Base-by-base conservation (phyloP, 2,888 invertebrate species). In the Leptinotarsa juncta region DNA sequence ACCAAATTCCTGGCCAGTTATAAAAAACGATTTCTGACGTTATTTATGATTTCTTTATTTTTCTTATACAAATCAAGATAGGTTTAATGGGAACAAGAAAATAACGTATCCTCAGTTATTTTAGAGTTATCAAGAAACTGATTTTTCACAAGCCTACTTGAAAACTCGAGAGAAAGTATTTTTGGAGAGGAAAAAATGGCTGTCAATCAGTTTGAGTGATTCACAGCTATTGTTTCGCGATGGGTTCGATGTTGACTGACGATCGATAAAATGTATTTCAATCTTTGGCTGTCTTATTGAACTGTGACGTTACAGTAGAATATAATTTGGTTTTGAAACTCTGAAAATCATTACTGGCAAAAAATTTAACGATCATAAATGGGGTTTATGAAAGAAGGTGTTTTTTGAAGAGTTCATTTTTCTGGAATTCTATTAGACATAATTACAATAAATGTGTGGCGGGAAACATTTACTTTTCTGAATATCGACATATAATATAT, bases 21-120 rank as follows among this genome's bases (percentile, higher is more conserved):
- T 73, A 72, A 76, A 76, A 73, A 73, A 65, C 57, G 53, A 70
- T 50, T 72, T 73, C 60, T 4, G 62, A 18, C 15, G 51, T 74
- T 57, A 75, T 75, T 73, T 73, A 75, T 73, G 62, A 51, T 71
- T 68, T 65, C 65, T 70, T 73, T 73, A 70, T 75, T 72, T 73
- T 74, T 68, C 51, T 73, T 74, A 20, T 65, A 74, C 71, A 74
- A 71, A 75, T 73, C 72, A 67, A 73, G 72, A 75, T 70, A 49
- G 72, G 62, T 75, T 67, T 14, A 70, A 55, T 55, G 65, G 60
- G 70, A 66, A 66, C 70, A 62, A 71, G 48, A 48, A 69, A 69
- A 57, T 69, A 69, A 69, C 69, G 57, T 42, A 62, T 62, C 42
- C 62, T n/a, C 16, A 57, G 69, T 69, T 69, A 57, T 69, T 69